Evolutionary conservation across 23 tunicate species (phyloP).

Genomic region (Trididemnum clinides): DNA sequence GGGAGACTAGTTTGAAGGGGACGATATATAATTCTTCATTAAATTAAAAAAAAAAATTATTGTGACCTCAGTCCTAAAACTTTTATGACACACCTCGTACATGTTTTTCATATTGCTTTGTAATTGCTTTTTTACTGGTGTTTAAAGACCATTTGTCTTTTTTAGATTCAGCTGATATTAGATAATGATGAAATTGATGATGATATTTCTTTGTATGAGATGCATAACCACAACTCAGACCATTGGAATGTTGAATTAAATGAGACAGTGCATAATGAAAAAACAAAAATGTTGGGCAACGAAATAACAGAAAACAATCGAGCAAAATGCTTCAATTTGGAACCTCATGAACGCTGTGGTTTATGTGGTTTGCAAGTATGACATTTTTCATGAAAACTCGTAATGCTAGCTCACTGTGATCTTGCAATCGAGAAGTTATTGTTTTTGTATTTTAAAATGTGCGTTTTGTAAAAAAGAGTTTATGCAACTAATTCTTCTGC

Average conservation of each 20-base stretch:
- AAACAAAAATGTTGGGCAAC: slow-evolving; percentile 38
- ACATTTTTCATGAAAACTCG: too few relatives aligned
- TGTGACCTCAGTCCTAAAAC: too few relatives aligned
- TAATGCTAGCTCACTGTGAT: too few relatives aligned
- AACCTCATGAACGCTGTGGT: slow-evolving; percentile 92
- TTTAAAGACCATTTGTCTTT: neutral
- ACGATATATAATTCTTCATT: too few relatives aligned
- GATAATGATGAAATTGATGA: slow-evolving; percentile 62
- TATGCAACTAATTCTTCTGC: too few relatives aligned
- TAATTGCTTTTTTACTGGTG: too few relatives aligned
- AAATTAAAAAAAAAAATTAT: too few relatives aligned
- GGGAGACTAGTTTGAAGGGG: too few relatives aligned
- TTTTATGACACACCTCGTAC: too few relatives aligned
- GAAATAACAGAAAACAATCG: neutral
- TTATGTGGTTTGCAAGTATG: slow-evolving; percentile 82
- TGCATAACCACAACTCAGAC: neutral
- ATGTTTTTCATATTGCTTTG: neutral
- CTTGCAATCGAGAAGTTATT: too few relatives aligned
- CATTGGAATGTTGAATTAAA: slow-evolving; percentile 10
- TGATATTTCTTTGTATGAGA: slow-evolving; percentile 59
- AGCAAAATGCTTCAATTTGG: slow-evolving; percentile 64
- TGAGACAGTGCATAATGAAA: slow-evolving; percentile 4
- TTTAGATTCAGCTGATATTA: slow-evolving; percentile 54
- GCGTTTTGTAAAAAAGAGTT: too few relatives aligned
- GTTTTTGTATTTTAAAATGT: too few relatives aligned